Evolutionary conservation across 1,140 invertebrate genomes (phyloP), one percentile per base, ranked within the genome.

Genomic region (Bradysia coprophila): DNA sequence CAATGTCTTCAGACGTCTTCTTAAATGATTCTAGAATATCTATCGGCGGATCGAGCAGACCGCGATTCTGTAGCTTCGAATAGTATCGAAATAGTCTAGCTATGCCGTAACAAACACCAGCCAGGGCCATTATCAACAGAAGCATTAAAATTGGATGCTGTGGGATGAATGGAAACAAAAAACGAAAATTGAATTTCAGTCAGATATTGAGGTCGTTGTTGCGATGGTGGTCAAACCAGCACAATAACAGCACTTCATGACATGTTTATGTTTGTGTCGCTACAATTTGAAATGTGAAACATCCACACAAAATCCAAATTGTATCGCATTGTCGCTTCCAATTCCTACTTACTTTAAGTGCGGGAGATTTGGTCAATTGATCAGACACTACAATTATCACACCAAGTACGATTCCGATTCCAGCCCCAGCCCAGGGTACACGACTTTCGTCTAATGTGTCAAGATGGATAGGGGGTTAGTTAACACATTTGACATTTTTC

Each of bases 371-470:
- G 42, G 78, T 73, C 42, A 77, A 64, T 38, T 72, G 66, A 57
- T 84, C 81, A 43, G 72, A 67, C 42, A 83, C 67, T 38, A 82
- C 76, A 40, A 84, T 67, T 36, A 67, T 56, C 42, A 82, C 73
- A 38, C 81, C 81, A 24, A 81, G 51, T 42, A 81, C 69, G 32
- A 83, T 68, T 36, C 82, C 82, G 48, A 81, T 59, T 19, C 74
- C 78, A 48, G 76, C 73, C 46, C 78, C 79, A 16, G 83, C 58
- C 78, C 79, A 81, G 9, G 81, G 79, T 45, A 78, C 68, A 55
- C 80, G 76, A 49, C 75, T 71, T 57, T 78, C 75, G 43, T 64
- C 76, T 78, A 57, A 46, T 69, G n/a, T n/a, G n/a, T n/a, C n/a
- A n/a, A n/a, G n/a, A n/a, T n/a, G n/a, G n/a, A n/a, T n/a, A n/a